A percentile compares a stretch with the other conserved stretches of the same genome.
Evolutionary conservation across 2,797 vertebrate genomes (phyloP).

Genomic region (Notamacropus eugenii): DNA sequence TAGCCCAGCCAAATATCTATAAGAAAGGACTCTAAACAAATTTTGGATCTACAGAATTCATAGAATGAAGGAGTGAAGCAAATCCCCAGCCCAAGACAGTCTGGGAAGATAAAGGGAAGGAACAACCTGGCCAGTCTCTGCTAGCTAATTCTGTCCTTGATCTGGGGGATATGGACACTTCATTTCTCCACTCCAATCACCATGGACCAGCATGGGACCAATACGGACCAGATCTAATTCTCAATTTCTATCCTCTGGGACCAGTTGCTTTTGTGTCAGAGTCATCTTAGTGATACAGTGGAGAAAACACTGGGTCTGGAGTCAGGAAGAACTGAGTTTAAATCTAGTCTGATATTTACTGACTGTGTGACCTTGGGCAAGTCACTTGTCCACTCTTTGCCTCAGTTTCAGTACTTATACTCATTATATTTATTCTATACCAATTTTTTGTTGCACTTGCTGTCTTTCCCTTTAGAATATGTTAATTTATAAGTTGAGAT

Average conservation of each 20-base stretch:
- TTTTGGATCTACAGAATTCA: no score
- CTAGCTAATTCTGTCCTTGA: background rate
- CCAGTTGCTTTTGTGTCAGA: background rate
- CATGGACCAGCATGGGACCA: background rate
- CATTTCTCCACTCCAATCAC: background rate
- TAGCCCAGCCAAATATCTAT: no score
- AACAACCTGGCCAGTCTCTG: background rate
- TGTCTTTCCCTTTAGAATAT: background rate
- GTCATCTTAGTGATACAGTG: background rate
- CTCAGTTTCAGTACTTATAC: background rate
- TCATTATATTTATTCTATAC: background rate
- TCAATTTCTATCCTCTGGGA: background rate
- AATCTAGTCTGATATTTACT: background rate
- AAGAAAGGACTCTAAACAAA: no score
- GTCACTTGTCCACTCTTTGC: background rate
- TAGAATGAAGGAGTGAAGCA: no score
- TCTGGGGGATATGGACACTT: background rate
- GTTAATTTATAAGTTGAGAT: background rate
- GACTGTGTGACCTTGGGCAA: background rate
- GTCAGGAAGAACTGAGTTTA: background rate
- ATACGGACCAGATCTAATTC: background rate
- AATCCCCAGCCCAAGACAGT: no score
- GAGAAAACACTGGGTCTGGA: background rate
- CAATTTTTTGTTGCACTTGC: background rate
- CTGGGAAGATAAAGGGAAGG: background rate